Percentiles rank a stretch among this genome's conserved stretches.
These are phyloP conservation scores for Drosophila melanica DNA, from an alignment of 1,140 invertebrate species.

Conservation along the genomic window DNA sequence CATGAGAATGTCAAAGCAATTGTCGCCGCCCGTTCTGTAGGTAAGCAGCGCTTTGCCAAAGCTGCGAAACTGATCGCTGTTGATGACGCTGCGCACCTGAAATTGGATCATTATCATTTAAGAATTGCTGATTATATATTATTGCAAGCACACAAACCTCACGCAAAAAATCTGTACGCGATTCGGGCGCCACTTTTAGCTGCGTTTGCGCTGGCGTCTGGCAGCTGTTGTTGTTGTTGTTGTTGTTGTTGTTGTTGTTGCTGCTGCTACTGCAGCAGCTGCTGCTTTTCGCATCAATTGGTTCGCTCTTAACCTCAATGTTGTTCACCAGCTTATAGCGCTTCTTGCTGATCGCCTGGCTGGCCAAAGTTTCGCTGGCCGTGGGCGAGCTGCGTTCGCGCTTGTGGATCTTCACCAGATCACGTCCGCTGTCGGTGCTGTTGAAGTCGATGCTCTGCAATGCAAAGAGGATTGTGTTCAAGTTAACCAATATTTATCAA, in stretches of 20 bases:
- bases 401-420: slow-evolving; percentile 74
- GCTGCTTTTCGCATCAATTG: slow-evolving; percentile 15
- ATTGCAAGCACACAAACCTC: slow-evolving; percentile 10
- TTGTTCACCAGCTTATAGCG: slow-evolving; percentile 68
- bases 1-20: slow-evolving; percentile 85
- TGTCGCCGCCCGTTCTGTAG: slow-evolving; percentile 85
- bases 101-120: background rate
- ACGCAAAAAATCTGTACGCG: slow-evolving; percentile 80
- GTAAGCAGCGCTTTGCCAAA: slow-evolving; percentile 86
- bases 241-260: background rate
- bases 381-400: slow-evolving; percentile 68
- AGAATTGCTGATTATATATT: slow-evolving; percentile 1
- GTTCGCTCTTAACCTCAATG: slow-evolving; percentile 33
- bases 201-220: no score
- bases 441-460: slow-evolving; percentile 75
- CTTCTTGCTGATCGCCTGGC: slow-evolving; percentile 45
- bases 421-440: slow-evolving; percentile 10
- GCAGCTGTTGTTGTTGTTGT: background rate
- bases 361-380: background rate
- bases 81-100: slow-evolving; percentile 78
- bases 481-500: no score
- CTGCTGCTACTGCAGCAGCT: background rate
- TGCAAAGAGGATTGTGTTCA: background rate
- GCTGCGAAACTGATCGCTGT: slow-evolving; percentile 85
- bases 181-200: slow-evolving; percentile 53